Evolutionary conservation across 2,888 invertebrate genomes (phyloP), one percentile per base, ranked within the genome.

Genomic region (Nineta flava): DNA sequence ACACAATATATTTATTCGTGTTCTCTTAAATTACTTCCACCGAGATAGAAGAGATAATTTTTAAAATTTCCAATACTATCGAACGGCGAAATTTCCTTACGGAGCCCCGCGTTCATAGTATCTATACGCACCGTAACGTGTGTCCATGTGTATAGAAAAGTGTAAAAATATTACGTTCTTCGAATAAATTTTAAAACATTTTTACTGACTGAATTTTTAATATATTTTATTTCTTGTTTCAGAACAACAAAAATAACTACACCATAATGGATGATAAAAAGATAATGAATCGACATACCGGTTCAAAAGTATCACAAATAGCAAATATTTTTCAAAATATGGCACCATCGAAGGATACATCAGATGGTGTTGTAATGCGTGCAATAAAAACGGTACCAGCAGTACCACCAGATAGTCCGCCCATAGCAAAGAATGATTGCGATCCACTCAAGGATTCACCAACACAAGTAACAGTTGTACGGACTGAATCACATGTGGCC

Each of bases 401-500:
- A 65, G 57, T 64, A 51, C 57, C 64, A 54, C 58, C 63, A 50
- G 65, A 67, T 50, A 59, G 60, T 59, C 59, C 62, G 47, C 58
- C 56, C 50, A 56, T 61, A 59, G 56, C 62, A 57, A 58, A 58
- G 59, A 53, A 65, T 61, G 52, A 59, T 59, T 42, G 48, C 26
- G 44, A 61, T 60, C 53, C 56, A 61, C 56, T 60, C 31, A 65
- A 63, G 52, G 66, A 66, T 48, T 64, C 65, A 43, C 63, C 65
- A 48, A 62, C 61, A 7, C 52, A 52, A 45, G 83, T 82, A 38
- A 81, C 83, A 10, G 85, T 87, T 44, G 86, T 85, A 52, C 75
- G 91, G 54, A 87, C 88, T 15, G 88, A 91, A 68, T 88, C 88
- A 60, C 91, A 91, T 64, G 79, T 88, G 60, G 84, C 90, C n/a